A percentile compares a stretch with the other conserved stretches of the same genome.
Evolutionary conservation across 2,888 invertebrate genomes (phyloP).

Genomic region (Pimpla rufipes): DNA sequence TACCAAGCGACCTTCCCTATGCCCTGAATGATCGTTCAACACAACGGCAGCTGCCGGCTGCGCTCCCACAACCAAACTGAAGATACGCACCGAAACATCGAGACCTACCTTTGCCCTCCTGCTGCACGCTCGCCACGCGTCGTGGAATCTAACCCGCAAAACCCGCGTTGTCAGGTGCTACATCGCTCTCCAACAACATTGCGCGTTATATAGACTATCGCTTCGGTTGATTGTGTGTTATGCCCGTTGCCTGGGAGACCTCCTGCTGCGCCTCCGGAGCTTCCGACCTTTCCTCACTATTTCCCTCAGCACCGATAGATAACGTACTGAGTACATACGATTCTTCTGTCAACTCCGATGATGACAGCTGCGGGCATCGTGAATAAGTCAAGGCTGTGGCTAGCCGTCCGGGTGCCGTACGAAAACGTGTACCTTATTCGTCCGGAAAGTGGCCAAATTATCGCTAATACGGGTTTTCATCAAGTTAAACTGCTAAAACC

Average conservation of each 20-base stretch:
- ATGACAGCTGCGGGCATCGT: not conserved
- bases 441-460: no score
- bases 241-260: constrained; percentile 22
- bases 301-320: not conserved
- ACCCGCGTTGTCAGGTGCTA: constrained; percentile 1
- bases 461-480: no score
- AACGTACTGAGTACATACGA: not conserved
- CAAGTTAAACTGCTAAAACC: no score
- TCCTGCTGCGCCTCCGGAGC: not conserved
- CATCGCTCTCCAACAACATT: not conserved
- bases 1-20: not conserved
- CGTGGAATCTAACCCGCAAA: constrained; percentile 14
- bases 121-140: constrained; percentile 13
- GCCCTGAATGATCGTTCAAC: constrained; percentile 17
- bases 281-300: not conserved
- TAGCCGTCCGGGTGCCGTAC: no score
- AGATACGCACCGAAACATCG: not conserved
- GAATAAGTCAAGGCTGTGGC: no score
- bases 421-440: no score
- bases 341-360: not conserved
- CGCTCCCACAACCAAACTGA: not conserved
- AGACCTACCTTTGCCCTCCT: not conserved
- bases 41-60: constrained; percentile 18
- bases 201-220: constrained; percentile 17
- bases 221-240: constrained; percentile 23